Evolutionary conservation across 37 sponge, comb jelly and placozoan genomes (phyloP), one percentile per base, ranked within the genome.

Genomic region (Dysidea cf. avara): DNA sequence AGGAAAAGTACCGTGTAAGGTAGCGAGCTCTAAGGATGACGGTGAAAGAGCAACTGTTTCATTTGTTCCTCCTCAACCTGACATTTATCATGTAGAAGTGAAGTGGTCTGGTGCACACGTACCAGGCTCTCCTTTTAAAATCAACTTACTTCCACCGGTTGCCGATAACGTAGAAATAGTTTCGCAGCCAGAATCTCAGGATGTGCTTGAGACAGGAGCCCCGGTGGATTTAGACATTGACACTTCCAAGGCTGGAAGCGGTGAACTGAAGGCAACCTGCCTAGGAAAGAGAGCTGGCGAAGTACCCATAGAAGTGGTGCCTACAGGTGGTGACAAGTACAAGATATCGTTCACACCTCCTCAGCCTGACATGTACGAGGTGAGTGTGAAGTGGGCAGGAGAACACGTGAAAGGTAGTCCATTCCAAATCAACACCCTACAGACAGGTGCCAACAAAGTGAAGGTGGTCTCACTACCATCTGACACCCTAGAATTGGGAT

Each of bases 401-500:
- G 85, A 83, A 40, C 52, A 77, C 25, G 82, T 87, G 6, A 77
- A 82, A 0, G 78, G 73, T 2, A 81, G 78, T 0, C 87, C 87
- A 9, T 81, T 87, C 68, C 55, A 66, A 40, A 66, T 90, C 5
- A 9, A 50, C 7, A 51, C 75, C 1, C 74, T 69, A 16, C 84
- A 84, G 12, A 18, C 77, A 9, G 62, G 78, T 57, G 74, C 74
- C 32, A 62, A 82, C n/a, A 68, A 75, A 39, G 76, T 65, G 35
- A 72, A 81, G 14, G 33, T 25, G 25, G 76, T 69, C 32, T 39
- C 32, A 1, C 77, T 82, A 1, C 87, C 87, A 0, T 57, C 76
- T 36, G 68, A 56, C 66, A 28, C 52, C 11, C 47, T 74, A 3
- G 82, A 71, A 3, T 83, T 70, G 4, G 24, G 54, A 24, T 53